Base-by-base conservation (phyloP, 2,113 vertebrate species). In the Condylura cristata region DNA sequence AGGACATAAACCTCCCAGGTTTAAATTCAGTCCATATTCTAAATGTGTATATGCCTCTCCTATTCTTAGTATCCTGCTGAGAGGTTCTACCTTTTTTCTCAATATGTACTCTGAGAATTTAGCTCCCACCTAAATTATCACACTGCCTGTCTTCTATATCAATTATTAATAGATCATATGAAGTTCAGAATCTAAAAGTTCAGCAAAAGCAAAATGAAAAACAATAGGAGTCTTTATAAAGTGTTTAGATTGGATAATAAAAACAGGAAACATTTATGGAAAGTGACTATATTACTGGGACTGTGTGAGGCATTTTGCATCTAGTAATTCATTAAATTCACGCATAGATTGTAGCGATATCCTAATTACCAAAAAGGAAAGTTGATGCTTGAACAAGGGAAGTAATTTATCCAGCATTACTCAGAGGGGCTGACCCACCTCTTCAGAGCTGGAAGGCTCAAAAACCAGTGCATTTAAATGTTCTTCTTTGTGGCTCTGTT, bases 241-340 rank as follows among this genome's bases (percentile, higher is more conserved):
- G 3, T 90, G 8, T 80, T 96, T 75, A 68, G 10, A 4, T 48
- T 90, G 37, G 32, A 85, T 72, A 60, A 86, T 80, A 84, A 90
- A 5, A 34, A 68, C 12, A 87, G 1, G 4, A 68, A 63, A 76
- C 46, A 61, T 70, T 70, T 91, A 63, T 48, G 20, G 26, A 90
- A 92, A 34, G 1, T 71, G 32, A 70, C 65, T 61, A 46, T 66
- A 70, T 32, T 53, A 0, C 20, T 79, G 44, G 30, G 17, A 72
- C 56, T 18, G 3, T 71, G 14, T 65, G 72, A 80, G 6, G 11
- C 22, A 83, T 37, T 86, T 87, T 93, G 18, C 7, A 66, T 68
- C 2, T 17, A 60, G 60, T 89, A 92, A 90, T 68, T 88, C 11
- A 72, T 78, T 81, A 61, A 41, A 39, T 32, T 88, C 88, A 41